Conservation (phyloP, 2,113 vertebrate species). For the Danio rerio region DNA sequence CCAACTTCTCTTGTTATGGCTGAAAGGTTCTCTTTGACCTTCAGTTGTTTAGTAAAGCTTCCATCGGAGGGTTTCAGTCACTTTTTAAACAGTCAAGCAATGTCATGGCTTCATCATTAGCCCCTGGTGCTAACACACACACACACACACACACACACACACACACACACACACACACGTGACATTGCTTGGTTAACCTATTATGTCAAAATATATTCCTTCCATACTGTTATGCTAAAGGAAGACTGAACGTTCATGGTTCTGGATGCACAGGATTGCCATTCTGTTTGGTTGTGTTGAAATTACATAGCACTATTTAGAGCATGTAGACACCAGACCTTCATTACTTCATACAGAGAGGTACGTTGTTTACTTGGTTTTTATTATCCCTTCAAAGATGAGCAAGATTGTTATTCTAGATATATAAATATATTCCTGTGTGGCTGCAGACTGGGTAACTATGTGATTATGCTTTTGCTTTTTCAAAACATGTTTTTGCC, state of each 20-base stretch:
- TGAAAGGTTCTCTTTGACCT: too few relatives aligned
- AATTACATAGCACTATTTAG: neutral
- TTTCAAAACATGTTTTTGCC: conserved; percentile 11
- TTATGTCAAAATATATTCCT: neutral
- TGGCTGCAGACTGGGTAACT: neutral
- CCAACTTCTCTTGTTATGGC: too few relatives aligned
- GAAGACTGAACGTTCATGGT: neutral
- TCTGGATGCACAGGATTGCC: too few relatives aligned
- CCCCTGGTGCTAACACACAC: too few relatives aligned
- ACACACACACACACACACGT: too few relatives aligned
- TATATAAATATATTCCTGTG: neutral
- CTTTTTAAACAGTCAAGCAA: too few relatives aligned
- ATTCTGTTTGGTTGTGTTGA: neutral
- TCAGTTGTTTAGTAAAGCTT: too few relatives aligned
- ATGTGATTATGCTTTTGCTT: neutral
- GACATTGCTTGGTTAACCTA: too few relatives aligned
- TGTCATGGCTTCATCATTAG: too few relatives aligned
- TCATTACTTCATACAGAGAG: neutral
- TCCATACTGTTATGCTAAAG: neutral
- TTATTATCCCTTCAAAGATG: neutral
- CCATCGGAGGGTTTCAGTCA: too few relatives aligned
- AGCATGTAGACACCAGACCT: neutral
- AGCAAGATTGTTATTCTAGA: neutral
- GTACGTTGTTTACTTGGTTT: neutral
- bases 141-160: too few relatives aligned